Base-by-base conservation (phyloP, 1,140 invertebrate species). In the Cepaea nemoralis region DNA sequence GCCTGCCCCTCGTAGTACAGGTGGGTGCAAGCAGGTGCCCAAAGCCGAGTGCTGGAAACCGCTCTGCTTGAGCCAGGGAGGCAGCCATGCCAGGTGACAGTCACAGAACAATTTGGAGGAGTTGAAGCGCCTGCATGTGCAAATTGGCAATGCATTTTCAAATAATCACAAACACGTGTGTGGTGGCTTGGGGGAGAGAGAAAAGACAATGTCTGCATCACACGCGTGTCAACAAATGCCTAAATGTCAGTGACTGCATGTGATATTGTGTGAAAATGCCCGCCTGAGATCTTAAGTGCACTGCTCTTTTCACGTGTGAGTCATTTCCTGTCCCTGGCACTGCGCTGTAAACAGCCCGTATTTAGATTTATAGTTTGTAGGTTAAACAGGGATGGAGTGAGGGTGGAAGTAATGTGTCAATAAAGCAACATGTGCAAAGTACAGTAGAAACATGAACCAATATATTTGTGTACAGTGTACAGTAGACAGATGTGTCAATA, bases 21-120 rank as follows among this genome's bases (percentile, higher is more conserved):
- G 92, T 12, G 96, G 96, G 92, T 96, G 96, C 76, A 94, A 94
- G 92, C 96, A 97, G 16, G 93, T 93, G 0, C 94, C 94, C 31
- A 55, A 79, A 1, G 92, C 89, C 24, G 87, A 93, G 87, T 92
- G 76, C 88, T 89, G 80, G 90, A 93, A 88, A 83, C 87, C 82
- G 83, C 92, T 91, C 76, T 92, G 84, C 35, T 81, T 73, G 31
- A 96, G 90, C 95, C 95, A 96, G 81, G 94, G 92, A 39, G 94
- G 93, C 83, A 97, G 93, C 96, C 96, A 97, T 27, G 94, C 88
- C 40, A 97, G 90, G 81, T 95, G 94, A 88, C 96, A 97, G 87
- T 97, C 96, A 91, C 96, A 97, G 19, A 97, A 91, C n/a, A 97
- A 92, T 81, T 94, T 94, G 69, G 93, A 93, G 69, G 94, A 93